Base-by-base conservation (phyloP, 2,113 vertebrate genomes). In the Amphilophus citrinellus region DNA sequence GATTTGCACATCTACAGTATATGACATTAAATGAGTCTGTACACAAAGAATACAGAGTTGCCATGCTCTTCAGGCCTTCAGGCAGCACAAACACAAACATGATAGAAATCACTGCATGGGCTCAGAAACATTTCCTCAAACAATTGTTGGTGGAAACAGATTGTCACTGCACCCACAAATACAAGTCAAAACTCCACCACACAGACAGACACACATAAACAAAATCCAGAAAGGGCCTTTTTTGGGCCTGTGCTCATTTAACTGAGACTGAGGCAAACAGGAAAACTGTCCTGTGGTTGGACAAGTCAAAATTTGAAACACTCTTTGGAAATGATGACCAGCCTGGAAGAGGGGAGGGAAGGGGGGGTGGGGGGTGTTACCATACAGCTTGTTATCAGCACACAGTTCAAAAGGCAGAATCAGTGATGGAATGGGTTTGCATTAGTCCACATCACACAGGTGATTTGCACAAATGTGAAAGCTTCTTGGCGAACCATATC, bases 61-160 rank as follows among this genome's bases (percentile, higher is more conserved):
- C 10, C 30, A 47, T 44, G 18, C n/a, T 22, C 13, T 71, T 35
- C 4, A 32, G 39, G 53, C 3, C 53, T 47, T 32, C 15, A 56
- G 68, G 27, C 47, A 32, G 68, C 24, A 73, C 44, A 32, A 80
- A 63, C 24, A 73, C 44, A 32, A 80, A 63, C 60, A 68, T 27
- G 39, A 80, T 30, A 22, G 35, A 80, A 62, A 63, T 18, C 50
- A 22, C 9, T 71, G 17, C 66, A 71, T 71, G 53, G 22, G 32
- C 6, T 39, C 35, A 58, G 47, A 63, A 39, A 17, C 3, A 32
- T 62, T 32, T 80, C 58, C 7, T 20, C 66, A 81, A 65, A 59
- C 53, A 65, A 27, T 17, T n/a, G 9, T 57, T 35, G 3, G 20
- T 57, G 50, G 47, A 53, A 79, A 65, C 47, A 20, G 61, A 13